A percentile compares a stretch with the other conserved stretches of the same genome.
Conservation (phyloP, 2,113 vertebrate species). For the Lophura nycthemera region DNA sequence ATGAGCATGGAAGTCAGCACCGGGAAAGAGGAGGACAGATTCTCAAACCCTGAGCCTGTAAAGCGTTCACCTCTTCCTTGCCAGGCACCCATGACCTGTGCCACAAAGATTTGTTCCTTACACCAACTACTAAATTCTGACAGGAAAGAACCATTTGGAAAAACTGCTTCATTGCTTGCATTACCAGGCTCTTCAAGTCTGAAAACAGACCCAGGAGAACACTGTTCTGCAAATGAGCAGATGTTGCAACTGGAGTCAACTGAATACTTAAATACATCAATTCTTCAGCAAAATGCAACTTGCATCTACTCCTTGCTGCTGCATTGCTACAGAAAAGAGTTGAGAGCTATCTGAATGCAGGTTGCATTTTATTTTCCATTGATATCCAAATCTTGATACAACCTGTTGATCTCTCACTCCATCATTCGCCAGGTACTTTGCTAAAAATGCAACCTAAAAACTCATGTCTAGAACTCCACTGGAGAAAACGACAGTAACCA, state of each 20-base stretch:
- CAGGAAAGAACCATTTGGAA: background rate
- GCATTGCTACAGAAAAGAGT: background rate
- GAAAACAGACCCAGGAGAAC: background rate
- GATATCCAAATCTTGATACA: background rate
- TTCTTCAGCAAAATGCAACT: background rate
- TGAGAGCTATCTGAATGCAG: background rate
- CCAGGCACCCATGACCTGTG: rapidly evolving
- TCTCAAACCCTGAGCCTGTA: background rate
- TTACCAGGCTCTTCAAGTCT: background rate
- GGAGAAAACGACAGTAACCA: conserved; percentile 11
- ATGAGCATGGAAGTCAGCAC: rapidly evolving
- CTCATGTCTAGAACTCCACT: background rate
- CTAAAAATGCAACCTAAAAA: background rate
- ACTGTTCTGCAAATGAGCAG: background rate
- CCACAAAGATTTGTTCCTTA: background rate
- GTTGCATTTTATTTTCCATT: background rate
- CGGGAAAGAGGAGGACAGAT: background rate
- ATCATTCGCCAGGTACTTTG: background rate
- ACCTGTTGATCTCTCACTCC: background rate
- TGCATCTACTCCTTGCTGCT: background rate
- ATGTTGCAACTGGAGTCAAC: background rate
- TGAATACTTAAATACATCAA: background rate
- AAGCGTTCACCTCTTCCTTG: background rate
- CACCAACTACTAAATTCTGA: background rate
- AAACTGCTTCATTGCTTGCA: background rate